Evolutionary conservation across 2,113 vertebrate genomes (phyloP).

Genomic region (Pristiophorus japonicus): DNA sequence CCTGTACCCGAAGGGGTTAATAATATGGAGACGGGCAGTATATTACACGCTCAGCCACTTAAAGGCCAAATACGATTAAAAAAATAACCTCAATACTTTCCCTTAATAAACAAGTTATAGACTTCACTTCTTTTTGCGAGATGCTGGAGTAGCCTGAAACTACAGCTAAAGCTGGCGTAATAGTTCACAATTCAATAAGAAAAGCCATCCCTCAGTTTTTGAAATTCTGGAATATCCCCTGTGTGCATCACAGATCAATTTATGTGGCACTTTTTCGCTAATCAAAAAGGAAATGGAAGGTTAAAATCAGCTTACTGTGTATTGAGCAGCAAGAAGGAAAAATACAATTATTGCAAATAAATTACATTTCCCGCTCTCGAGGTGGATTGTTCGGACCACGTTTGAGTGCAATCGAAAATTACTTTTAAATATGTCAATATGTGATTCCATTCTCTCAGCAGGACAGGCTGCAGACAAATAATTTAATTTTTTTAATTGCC

Average conservation of each 20-base stretch:
- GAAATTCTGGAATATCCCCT: conserved; percentile 60
- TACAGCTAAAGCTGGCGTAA: conserved; percentile 63
- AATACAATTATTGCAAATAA: conserved; percentile 75
- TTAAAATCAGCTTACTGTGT: conserved; percentile 70
- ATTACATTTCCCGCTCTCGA: conserved; percentile 69
- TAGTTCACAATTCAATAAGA: conserved; percentile 69
- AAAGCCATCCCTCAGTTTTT: conserved; percentile 64
- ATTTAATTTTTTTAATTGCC: not conserved
- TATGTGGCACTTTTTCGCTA: conserved; percentile 69
- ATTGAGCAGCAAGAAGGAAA: conserved; percentile 65
- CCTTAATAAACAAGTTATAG: conserved; percentile 32
- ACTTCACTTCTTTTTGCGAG: conserved; percentile 31
- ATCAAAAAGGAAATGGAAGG: conserved; percentile 69
- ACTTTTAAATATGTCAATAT: conserved; percentile 69
- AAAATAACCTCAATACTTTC: conserved; percentile 25
- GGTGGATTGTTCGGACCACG: conserved; percentile 66
- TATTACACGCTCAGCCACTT: not conserved
- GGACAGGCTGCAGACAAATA: not conserved
- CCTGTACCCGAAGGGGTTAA: not conserved
- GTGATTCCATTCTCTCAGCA: conserved; percentile 64
- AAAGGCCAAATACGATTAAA: conserved; percentile 26
- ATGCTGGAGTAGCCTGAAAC: conserved; percentile 60
- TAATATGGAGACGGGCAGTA: not conserved
- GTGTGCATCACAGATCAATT: conserved; percentile 74
- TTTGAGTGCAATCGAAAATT: conserved; percentile 73